A percentile compares a stretch with the other conserved stretches of the same genome.
Evolutionary conservation across 2,113 vertebrate species (phyloP).

Genomic region (Butorides virescens): DNA sequence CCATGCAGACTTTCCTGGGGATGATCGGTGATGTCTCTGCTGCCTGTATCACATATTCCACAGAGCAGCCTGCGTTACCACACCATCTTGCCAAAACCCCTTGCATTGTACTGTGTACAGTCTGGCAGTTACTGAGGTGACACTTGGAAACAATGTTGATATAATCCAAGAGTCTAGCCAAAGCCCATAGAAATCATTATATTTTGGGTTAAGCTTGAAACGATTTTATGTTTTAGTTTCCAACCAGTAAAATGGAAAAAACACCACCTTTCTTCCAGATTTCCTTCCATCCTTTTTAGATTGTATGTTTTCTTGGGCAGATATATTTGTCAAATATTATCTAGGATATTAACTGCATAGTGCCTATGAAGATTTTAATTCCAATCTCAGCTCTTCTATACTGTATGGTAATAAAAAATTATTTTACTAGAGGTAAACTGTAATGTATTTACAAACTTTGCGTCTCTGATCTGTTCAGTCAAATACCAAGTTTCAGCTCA

Average conservation of each 20-base stretch:
- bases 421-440: background rate
- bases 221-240: background rate
- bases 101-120: background rate
- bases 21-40: background rate
- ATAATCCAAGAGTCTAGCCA: background rate
- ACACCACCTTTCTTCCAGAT: background rate
- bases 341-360: background rate
- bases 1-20: background rate
- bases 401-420: background rate
- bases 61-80: background rate
- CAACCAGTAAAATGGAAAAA: slow-evolving; percentile 27
- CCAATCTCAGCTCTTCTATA: background rate
- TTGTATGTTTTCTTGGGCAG: background rate
- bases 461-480: background rate
- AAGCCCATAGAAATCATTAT: background rate
- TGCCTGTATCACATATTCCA: background rate
- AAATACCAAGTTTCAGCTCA: background rate
- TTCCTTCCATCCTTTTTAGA: background rate
- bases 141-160: background rate
- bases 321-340: background rate
- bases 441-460: background rate
- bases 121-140: background rate
- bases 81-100: background rate
- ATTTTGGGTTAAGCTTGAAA: background rate
- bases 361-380: background rate